Conservation (phyloP, 2,888 invertebrate genomes). For the Drosophila villosipedis region DNA sequence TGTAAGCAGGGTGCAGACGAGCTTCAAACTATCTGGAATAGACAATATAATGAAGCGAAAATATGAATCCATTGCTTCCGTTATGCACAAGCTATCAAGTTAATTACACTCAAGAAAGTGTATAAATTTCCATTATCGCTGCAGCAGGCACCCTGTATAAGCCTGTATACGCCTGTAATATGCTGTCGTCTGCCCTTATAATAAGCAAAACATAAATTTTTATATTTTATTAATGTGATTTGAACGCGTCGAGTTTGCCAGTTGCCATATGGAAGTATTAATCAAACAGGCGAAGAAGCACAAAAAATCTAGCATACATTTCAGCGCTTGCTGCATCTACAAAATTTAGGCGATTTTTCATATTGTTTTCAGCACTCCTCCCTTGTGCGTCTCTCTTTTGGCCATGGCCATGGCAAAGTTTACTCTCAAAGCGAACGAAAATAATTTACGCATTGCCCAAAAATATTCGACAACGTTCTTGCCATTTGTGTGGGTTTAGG, state of each 20-base stretch:
- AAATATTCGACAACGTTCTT: constrained; percentile 53
- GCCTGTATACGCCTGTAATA: neutral
- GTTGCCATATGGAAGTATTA: constrained; percentile 79
- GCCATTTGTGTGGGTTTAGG: constrained; percentile 3
- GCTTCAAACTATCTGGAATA: neutral
- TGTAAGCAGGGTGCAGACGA: constrained; percentile 30
- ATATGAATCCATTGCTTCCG: neutral
- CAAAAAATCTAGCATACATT: constrained; percentile 54
- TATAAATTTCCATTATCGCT: neutral
- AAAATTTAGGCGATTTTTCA: constrained; percentile 78
- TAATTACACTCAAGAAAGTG: constrained; percentile 17
- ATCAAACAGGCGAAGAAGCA: constrained; percentile 49
- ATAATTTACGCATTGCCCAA: constrained; percentile 74
- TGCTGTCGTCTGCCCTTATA: constrained; percentile 54
- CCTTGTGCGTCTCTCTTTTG: constrained; percentile 3
- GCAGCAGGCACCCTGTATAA: constrained; percentile 49
- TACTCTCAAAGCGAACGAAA: constrained; percentile 36
- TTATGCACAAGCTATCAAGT: constrained; percentile 9
- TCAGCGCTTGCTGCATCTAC: constrained; percentile 56
- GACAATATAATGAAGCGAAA: neutral
- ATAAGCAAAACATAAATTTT: constrained; percentile 79
- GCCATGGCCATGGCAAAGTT: constrained; percentile 41
- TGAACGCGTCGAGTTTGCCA: constrained; percentile 70
- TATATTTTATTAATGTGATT: constrained; percentile 80
- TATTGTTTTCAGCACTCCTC: constrained; percentile 47